Conservation (phyloP, 2,113 vertebrate species). For the Vulpes ferrilata region DNA sequence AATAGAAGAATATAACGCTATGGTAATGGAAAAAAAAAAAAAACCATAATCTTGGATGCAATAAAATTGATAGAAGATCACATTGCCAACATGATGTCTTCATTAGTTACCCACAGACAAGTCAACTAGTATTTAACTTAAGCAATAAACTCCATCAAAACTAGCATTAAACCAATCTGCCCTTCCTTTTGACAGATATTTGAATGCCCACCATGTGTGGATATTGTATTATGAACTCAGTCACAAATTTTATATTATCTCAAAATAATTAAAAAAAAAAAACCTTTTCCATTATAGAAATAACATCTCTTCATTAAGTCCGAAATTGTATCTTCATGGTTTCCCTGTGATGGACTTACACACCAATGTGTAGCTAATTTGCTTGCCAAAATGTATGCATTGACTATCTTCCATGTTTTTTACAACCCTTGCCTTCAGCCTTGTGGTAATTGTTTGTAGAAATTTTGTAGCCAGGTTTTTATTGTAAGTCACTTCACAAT, state of each 20-base stretch:
- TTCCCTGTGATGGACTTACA: background rate
- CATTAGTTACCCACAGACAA: background rate
- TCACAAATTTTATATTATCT: background rate
- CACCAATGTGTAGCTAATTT: background rate
- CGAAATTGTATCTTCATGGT: conserved; percentile 35
- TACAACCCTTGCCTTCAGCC: background rate
- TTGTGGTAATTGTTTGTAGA: background rate
- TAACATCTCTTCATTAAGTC: background rate
- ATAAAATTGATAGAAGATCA: background rate
- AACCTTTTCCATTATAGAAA: conserved; percentile 47
- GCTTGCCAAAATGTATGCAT: background rate
- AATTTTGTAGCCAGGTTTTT: background rate
- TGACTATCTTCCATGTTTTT: background rate
- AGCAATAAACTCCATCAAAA: background rate
- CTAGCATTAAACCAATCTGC: background rate
- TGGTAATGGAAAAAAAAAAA: background rate
- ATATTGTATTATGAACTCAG: background rate
- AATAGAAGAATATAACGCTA: background rate
- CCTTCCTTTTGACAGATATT: background rate
- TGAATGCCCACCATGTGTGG: background rate
- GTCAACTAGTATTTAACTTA: background rate
- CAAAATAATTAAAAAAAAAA: conserved; percentile 54
- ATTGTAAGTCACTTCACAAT: background rate
- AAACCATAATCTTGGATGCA: background rate
- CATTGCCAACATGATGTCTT: background rate